These are phyloP conservation scores for Machimus atricapillus DNA, from an alignment of 2,888 invertebrate species.

Conservation along the genomic window DNA sequence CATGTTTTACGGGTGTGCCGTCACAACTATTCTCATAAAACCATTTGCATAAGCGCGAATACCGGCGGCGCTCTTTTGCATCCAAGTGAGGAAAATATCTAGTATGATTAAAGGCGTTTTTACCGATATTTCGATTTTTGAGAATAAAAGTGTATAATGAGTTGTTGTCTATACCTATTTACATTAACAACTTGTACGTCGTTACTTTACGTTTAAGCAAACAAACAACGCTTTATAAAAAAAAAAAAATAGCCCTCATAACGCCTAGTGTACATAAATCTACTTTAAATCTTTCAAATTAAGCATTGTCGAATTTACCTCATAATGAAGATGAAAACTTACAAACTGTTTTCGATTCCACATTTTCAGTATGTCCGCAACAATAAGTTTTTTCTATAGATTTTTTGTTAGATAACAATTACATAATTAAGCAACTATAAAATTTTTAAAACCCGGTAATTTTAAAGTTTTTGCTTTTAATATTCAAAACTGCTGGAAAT, in stretches of 20 bases:
- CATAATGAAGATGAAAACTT: no score
- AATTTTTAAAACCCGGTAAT: neutral
- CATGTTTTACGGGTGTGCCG: constrained; percentile 5
- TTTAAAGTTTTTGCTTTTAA: neutral
- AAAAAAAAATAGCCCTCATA: no score
- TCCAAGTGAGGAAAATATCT: neutral
- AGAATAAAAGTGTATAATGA: neutral
- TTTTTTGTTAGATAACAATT: neutral
- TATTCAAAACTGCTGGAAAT: neutral
- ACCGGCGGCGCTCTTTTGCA: neutral
- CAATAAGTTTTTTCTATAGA: no score
- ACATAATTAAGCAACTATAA: neutral
- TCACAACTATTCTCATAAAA: neutral
- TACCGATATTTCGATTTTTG: neutral
- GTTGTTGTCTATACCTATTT: neutral
- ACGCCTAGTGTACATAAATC: no score
- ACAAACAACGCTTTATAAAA: no score
- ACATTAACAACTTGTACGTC: neutral
- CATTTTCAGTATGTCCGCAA: no score
- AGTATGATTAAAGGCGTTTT: neutral
- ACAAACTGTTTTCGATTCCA: no score
- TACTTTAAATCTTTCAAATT: no score
- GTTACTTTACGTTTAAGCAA: neutral
- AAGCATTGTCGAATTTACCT: no score
- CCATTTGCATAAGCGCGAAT: neutral